A percentile compares a stretch with the other conserved stretches of the same genome.
Conservation (phyloP, 2,797 vertebrate species). For the Acrossocheilus fasciatus region DNA sequence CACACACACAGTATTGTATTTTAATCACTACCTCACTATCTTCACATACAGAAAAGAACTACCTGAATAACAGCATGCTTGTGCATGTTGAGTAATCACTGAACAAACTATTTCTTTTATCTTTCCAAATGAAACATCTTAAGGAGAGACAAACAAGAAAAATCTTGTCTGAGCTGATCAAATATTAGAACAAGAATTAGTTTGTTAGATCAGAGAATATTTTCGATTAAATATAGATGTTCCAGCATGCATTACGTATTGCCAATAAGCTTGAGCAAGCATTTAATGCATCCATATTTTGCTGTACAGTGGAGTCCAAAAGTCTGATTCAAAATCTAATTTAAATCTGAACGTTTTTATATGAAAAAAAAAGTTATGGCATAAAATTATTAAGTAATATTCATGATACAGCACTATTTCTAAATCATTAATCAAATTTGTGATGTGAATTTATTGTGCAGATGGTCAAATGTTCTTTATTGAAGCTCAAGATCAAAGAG, state of each 20-base stretch:
- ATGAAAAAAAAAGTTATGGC: not conserved
- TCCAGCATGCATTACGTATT: not conserved
- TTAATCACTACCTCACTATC: not conserved
- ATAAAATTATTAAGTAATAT: not conserved
- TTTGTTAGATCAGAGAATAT: not conserved
- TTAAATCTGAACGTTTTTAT: not conserved
- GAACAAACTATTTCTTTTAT: slow-evolving; percentile 16
- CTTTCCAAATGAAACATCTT: not conserved
- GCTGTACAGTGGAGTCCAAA: not conserved
- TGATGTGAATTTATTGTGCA: not conserved
- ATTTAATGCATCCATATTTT: not conserved
- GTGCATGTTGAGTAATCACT: not conserved
- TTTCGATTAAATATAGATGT: not conserved
- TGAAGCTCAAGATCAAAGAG: not conserved
- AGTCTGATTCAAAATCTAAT: not conserved
- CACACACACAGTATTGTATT: slow-evolving; percentile 2
- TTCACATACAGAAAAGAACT: not conserved
- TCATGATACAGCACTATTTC: not conserved
- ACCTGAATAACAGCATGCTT: not conserved
- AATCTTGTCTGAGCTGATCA: not conserved
- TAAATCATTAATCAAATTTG: not conserved
- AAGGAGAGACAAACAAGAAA: not conserved
- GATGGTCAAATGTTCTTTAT: no score
- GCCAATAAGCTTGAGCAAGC: not conserved
- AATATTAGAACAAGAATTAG: slow-evolving; percentile 4